Evolutionary conservation across 2,113 vertebrate species (phyloP), one percentile per base, ranked within the genome.

Genomic region (Ploceus nigricollis): DNA sequence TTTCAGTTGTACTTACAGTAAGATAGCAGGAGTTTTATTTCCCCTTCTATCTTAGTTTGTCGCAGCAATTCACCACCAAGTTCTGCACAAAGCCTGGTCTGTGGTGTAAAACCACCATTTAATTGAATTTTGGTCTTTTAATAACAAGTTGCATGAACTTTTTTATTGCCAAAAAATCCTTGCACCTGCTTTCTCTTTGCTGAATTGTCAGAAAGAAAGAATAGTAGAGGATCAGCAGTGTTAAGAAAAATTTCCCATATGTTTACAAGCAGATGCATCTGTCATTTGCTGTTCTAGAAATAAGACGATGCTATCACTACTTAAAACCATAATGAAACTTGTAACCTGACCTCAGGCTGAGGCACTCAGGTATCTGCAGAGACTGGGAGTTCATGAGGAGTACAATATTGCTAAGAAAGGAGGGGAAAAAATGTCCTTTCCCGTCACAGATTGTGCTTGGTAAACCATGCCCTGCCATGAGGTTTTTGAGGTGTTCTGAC

Each of bases 221-320:
- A 89, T 37, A 95, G 79, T 7, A 83, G 68, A 64, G 89, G 48
- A 40, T 83, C 89, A 89, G 72, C 86, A 94, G 69, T 12, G 80
- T 93, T 73, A 90, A 58, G 89, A 94, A 91, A 95, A 93, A 69
- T 22, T 54, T 47, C 70, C 87, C 84, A 54, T 93, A 79, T 95
- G 93, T 70, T 96, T 91, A 60, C 70, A 91, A 82, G 93, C 87
- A 93, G 93, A 93, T 92, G 92, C 39, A 82, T 23, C 73, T 69
- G 84, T 92, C 96, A 93, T 54, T n/a, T 42, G 90, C 77, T 89
- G 89, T 40, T 96, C 91, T 72, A 87, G 83, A 95, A 94, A 89
- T 77, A 87, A 90, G 58, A 77, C 7, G 2, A 73, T 0, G 4
- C 79, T 63, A 61, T 47, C 4, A 0, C 68, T 83, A 28, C 77